Evolutionary conservation across 2,113 vertebrate species (phyloP).

Genomic region (Brienomyrus brachyistius): DNA sequence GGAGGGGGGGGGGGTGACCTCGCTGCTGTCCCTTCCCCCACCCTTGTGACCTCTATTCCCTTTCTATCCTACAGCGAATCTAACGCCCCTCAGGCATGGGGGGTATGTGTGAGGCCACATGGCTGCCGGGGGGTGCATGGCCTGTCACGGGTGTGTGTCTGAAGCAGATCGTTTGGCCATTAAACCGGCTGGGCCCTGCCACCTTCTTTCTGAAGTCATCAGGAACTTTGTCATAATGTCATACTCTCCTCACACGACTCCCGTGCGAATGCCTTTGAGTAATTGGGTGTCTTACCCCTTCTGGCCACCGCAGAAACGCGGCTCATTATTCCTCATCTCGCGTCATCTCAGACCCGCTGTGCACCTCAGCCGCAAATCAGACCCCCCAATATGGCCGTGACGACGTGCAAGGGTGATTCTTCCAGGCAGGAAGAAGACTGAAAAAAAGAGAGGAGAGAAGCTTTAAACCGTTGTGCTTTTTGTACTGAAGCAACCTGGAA

Average conservation of each 20-base stretch:
- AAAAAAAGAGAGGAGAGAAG: background rate
- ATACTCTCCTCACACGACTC: background rate
- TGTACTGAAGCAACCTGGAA: too few species aligned
- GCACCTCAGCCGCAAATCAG: conserved; percentile 17
- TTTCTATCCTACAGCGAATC: background rate
- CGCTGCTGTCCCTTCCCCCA: conserved; percentile 21
- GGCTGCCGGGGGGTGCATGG: background rate
- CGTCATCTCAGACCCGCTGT: background rate
- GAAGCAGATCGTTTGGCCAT: background rate
- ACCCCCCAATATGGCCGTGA: conserved; percentile 31
- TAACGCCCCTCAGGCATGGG: background rate
- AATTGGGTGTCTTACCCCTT: background rate
- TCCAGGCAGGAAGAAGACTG: background rate
- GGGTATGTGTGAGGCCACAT: background rate
- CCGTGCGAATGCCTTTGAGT: background rate
- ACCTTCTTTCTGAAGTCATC: background rate
- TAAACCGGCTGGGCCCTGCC: background rate
- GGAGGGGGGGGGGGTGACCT: background rate
- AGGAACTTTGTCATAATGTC: background rate
- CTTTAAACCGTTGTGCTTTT: background rate
- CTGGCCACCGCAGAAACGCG: background rate
- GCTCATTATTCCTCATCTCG: background rate
- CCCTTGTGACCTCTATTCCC: conserved; percentile 30
- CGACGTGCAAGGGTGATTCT: conserved; percentile 44
- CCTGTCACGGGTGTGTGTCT: background rate